A percentile compares a stretch with the other conserved stretches of the same genome.
phyloP scores from a whole-genome alignment of 2,888 invertebrate genomes.

The Nipponacmea schrenckii region DNA sequence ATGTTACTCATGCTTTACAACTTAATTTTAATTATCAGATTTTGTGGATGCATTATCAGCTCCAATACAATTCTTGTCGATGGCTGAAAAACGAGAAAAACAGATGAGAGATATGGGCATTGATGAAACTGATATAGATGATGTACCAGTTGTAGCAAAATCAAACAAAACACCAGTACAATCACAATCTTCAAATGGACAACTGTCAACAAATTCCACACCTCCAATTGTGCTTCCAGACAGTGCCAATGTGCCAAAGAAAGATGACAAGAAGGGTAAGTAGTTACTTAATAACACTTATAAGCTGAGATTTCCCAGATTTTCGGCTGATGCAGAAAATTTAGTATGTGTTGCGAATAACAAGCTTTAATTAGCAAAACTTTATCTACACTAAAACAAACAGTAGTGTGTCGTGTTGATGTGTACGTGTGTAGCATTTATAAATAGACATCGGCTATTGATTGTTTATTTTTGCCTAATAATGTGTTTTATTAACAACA shows the following conservation, averaged over 20 bases:
- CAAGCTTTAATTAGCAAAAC: no score
- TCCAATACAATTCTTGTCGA: constrained; percentile 82
- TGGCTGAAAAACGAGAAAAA: constrained; percentile 85
- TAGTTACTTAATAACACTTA: background rate
- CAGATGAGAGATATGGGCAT: constrained; percentile 97
- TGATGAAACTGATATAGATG: constrained; percentile 64
- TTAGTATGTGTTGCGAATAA: no score
- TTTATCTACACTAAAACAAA: no score
- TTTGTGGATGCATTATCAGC: constrained; percentile 98
- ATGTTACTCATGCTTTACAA: no score
- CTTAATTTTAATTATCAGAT: no score
- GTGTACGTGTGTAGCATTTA: no score
- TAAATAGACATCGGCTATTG: no score
- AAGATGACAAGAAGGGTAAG: constrained; percentile 46
- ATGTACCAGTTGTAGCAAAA: constrained; percentile 51
- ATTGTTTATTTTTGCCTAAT: no score
- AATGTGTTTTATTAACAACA: no score
- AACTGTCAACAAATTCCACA: constrained; percentile 35
- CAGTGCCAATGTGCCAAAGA: constrained; percentile 38
- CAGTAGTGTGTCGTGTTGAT: no score
- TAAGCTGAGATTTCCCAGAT: background rate
- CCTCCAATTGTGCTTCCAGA: constrained; percentile 31
- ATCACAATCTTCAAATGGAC: constrained; percentile 40
- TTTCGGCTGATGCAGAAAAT: no score
- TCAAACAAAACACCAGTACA: constrained; percentile 25